phyloP scores from a whole-genome alignment of 1,140 invertebrate species.

The Tetramorium alpestre region DNA sequence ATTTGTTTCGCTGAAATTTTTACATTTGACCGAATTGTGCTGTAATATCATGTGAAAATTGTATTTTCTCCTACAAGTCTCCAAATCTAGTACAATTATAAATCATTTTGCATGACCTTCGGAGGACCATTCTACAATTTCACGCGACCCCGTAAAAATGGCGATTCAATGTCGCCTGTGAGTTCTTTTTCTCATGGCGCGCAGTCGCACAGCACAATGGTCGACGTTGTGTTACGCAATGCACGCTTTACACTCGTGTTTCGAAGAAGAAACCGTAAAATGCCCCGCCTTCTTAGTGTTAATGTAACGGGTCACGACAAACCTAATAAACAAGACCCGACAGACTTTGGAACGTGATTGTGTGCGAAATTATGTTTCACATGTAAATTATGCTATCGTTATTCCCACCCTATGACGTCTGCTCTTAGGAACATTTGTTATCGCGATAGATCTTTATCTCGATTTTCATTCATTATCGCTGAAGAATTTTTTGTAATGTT shows the following conservation, averaged over 20 bases:
- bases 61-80: neutral
- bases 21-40: neutral
- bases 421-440: neutral
- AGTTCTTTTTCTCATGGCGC: slow-evolving; percentile 11
- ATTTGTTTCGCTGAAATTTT: neutral
- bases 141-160: slow-evolving; percentile 11
- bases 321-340: slow-evolving; percentile 25
- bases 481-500: neutral
- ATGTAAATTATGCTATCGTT: neutral
- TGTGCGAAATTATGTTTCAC: slow-evolving; percentile 4
- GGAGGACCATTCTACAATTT: neutral
- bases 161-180: slow-evolving; percentile 3
- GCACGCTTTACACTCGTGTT: slow-evolving; percentile 10
- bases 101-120: slow-evolving; percentile 3
- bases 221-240: slow-evolving; percentile 33
- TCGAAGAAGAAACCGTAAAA: slow-evolving; percentile 60
- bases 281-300: slow-evolving; percentile 43
- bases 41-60: slow-evolving; percentile 24
- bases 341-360: slow-evolving; percentile 30
- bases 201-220: slow-evolving; percentile 14
- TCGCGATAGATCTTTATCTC: neutral
- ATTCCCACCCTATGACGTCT: neutral
- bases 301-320: slow-evolving; percentile 38
- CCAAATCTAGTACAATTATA: neutral
- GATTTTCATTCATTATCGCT: neutral